Evolutionary conservation across 2,797 vertebrate species (phyloP), one percentile per base, ranked within the genome.

Genomic region (Rousettus madagascariensis): DNA sequence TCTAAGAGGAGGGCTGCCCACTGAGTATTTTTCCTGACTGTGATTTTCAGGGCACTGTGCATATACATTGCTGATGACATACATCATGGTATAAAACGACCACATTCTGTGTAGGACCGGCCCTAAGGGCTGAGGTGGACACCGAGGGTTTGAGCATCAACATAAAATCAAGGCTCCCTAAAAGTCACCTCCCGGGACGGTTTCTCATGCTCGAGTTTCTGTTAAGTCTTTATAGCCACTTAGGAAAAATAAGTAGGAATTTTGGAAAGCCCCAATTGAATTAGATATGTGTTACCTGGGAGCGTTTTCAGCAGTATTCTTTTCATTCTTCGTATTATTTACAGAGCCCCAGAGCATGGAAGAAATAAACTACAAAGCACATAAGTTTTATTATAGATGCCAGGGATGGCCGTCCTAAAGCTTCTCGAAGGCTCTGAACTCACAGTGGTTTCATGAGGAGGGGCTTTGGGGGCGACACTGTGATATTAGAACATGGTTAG

Each of bases 231-330:
- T 51, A 66, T 49, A 55, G 51, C 88, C 10, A 85, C 17, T 93
- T 86, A 94, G 33, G 38, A 88, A 93, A 91, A 85, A 59, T 63
- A 90, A 90, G 72, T 86, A 65, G 2, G 20, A 90, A 90, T 66
- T 93, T 82, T 82, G 8, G 41, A 61, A 94, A 66, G 55, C 38
- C 28, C 49, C n/a, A 30, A 19, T 9, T 61, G 68, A 72, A 36
- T 68, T 77, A 28, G 38, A n/a, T 88, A 28, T 20, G 15, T 7
- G 11, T 69, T 77, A 74, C 24, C 20, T 38, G 30, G 38, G 38
- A 61, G 33, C 55, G 85, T 71, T 94, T 94, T 80, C 46, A 53
- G 51, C 19, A 78, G 46, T 68, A 78, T 59, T 84, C 33, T 41
- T 89, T 86, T 86, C 8, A 63, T 89, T 83, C 9, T 87, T 19